Percentiles rank a stretch among this genome's conserved stretches.
Conservation (phyloP, 2,797 vertebrate species). For the Pantherophis alleghaniensis region DNA sequence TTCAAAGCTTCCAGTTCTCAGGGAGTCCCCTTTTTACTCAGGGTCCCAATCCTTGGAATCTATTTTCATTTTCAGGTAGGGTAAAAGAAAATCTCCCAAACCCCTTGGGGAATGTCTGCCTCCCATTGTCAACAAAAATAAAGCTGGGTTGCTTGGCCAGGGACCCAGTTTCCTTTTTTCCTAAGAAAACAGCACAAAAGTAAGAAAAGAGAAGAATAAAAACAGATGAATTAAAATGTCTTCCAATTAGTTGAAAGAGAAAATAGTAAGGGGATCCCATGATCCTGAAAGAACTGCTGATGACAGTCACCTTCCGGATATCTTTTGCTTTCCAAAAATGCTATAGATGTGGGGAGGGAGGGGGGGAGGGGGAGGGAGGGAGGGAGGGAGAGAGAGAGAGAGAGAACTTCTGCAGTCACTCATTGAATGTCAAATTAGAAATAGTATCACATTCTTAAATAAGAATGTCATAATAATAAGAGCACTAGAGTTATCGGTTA, state of each 20-base stretch:
- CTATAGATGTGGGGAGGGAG: not conserved
- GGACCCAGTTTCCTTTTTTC: not conserved
- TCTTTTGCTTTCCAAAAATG: not conserved
- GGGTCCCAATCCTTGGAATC: not conserved
- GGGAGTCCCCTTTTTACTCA: not conserved
- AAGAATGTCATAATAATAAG: constrained; percentile 5
- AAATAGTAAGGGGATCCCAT: not conserved
- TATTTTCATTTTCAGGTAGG: not conserved
- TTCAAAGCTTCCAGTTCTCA: not conserved
- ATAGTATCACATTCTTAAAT: not conserved
- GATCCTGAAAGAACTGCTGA: not conserved
- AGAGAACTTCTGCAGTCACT: not conserved
- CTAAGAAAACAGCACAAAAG: not conserved
- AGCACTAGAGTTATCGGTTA: constrained; percentile 1
- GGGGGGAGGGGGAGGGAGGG: accelerated
- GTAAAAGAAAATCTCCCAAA: not conserved
- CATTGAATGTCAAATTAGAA: constrained; percentile 29
- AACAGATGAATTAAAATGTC: not conserved
- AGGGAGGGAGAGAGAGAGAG: accelerated
- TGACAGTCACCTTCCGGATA: not conserved
- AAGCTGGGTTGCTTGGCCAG: not conserved
- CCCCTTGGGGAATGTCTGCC: not conserved
- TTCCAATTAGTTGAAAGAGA: not conserved
- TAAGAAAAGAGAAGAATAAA: not conserved
- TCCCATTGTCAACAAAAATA: not conserved